Percentiles rank a stretch among this genome's conserved stretches.
Evolutionary conservation across 2,113 vertebrate species (phyloP).

Genomic region (Erpornis zantholeuca): DNA sequence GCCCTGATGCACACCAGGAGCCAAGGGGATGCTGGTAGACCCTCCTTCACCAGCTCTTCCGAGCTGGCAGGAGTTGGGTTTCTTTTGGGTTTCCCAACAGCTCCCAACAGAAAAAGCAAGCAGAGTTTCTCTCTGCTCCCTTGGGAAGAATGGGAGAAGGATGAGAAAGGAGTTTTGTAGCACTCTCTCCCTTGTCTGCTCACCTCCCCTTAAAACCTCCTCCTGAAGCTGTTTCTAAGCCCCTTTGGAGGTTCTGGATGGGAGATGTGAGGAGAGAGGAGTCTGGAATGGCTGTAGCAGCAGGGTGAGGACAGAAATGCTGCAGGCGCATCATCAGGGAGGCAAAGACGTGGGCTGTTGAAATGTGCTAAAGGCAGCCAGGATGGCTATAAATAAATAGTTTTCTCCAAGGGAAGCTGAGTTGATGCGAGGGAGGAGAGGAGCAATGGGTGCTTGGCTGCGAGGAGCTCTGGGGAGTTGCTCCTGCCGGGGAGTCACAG

Average conservation of each 20-base stretch:
- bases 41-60: neutral
- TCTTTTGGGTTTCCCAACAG: neutral
- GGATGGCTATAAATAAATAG: conserved; percentile 48
- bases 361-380: conserved; percentile 49
- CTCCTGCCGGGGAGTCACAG: neutral
- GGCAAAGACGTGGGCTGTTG: conserved; percentile 39
- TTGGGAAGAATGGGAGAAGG: neutral
- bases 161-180: neutral
- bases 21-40: neutral
- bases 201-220: neutral
- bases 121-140: neutral
- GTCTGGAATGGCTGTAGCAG: neutral
- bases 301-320: conserved; percentile 6
- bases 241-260: neutral
- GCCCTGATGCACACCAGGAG: fast-evolving
- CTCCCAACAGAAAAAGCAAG: neutral
- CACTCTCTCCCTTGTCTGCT: neutral
- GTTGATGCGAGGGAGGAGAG: neutral
- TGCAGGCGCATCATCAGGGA: neutral
- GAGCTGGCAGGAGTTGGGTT: neutral
- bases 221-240: neutral
- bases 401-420: neutral
- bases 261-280: neutral
- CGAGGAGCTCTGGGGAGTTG: neutral
- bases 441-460: neutral